phyloP scores from a whole-genome alignment of 2,888 invertebrate genomes.

The Exephanes ischioxanthus region DNA sequence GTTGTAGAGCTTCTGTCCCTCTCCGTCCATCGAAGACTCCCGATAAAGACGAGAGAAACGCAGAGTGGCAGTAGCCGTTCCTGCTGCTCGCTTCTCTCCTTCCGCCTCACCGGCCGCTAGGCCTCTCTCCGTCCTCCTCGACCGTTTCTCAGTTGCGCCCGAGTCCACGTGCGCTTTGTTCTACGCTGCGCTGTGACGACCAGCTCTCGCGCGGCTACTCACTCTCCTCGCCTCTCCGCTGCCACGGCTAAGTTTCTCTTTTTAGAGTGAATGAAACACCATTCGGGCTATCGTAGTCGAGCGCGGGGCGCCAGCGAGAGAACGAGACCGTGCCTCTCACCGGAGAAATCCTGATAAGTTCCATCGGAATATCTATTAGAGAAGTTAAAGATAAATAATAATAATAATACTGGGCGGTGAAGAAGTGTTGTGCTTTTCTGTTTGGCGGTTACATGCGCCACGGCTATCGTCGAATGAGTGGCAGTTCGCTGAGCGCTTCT shows the following conservation, averaged over 20 bases:
- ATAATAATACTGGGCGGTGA: slow-evolving; percentile 19
- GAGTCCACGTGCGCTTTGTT: slow-evolving; percentile 72
- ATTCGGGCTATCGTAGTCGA: slow-evolving; percentile 47
- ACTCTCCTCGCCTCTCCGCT: neutral
- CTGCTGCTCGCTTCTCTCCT: slow-evolving; percentile 30
- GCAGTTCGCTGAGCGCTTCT: neutral
- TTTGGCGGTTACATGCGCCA: slow-evolving; percentile 6
- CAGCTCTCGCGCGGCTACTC: slow-evolving; percentile 22
- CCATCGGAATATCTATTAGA: neutral
- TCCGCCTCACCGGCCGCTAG: slow-evolving; percentile 45
- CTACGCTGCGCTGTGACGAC: slow-evolving; percentile 51
- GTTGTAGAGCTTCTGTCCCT: slow-evolving; percentile 49
- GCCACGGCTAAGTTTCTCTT: slow-evolving; percentile 42
- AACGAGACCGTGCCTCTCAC: slow-evolving; percentile 30
- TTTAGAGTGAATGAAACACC: slow-evolving; percentile 55
- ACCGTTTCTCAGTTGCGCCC: slow-evolving; percentile 43
- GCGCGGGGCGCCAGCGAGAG: slow-evolving; percentile 31
- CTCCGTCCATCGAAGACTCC: slow-evolving; percentile 46
- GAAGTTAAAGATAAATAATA: neutral
- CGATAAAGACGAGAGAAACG: slow-evolving; percentile 34
- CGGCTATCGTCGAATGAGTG: neutral
- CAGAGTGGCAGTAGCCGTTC: slow-evolving; percentile 42
- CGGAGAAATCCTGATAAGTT: slow-evolving; percentile 29
- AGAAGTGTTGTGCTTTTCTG: slow-evolving; percentile 4
- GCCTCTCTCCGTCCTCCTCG: slow-evolving; percentile 46